Percentiles rank a stretch among this genome's conserved stretches.
phyloP scores from a whole-genome alignment of 2,888 invertebrate species.

The Platynereis dumerilii region DNA sequence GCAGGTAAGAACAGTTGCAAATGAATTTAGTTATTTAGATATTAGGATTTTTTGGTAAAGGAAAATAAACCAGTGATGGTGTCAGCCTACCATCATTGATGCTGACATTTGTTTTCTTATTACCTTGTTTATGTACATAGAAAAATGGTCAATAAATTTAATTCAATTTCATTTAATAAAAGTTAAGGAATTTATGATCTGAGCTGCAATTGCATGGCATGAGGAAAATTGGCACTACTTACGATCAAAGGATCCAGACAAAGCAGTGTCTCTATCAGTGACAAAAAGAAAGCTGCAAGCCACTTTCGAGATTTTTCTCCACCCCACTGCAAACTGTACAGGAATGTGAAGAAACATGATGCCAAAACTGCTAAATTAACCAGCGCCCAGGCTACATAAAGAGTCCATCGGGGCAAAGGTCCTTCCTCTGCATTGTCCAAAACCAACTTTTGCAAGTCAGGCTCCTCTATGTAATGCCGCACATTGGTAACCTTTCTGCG shows the following conservation, averaged over 20 bases:
- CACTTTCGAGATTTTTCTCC: neutral
- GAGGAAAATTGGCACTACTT: too few relatives aligned
- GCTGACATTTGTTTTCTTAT: too few relatives aligned
- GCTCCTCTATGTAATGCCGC: neutral
- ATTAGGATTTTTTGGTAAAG: too few relatives aligned
- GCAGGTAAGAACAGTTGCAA: too few relatives aligned
- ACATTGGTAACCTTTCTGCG: neutral
- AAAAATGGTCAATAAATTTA: too few relatives aligned
- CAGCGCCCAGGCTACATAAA: neutral
- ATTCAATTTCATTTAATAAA: too few relatives aligned
- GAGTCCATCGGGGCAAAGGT: neutral
- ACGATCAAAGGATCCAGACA: neutral
- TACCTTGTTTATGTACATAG: too few relatives aligned
- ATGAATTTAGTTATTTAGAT: too few relatives aligned
- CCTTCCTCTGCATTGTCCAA: neutral
- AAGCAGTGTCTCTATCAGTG: neutral
- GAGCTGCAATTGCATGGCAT: too few relatives aligned
- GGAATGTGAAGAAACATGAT: conserved; percentile 5
- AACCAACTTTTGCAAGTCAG: neutral
- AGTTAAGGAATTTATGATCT: too few relatives aligned
- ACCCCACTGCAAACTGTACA: conserved; percentile 3
- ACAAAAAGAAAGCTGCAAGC: conserved; percentile 1
- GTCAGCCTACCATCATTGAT: too few relatives aligned
- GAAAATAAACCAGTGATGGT: too few relatives aligned
- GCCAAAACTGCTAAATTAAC: neutral